phyloP scores from a whole-genome alignment of 2,888 invertebrate species.

The Deroplatys truncata region DNA sequence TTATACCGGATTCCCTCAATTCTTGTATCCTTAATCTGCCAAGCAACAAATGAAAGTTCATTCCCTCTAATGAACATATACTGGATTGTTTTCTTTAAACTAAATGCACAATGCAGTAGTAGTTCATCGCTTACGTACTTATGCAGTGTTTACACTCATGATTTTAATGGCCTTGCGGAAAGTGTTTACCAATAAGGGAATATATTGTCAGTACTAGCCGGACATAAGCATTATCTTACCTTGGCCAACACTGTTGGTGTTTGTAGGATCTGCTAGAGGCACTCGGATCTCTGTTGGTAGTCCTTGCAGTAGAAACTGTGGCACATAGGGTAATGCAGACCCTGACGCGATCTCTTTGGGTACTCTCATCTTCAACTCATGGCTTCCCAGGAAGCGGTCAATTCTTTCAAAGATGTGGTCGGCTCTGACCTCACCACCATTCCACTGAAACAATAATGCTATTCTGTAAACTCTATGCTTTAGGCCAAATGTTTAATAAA shows the following conservation, averaged over 20 bases:
- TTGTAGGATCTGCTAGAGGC: constrained; percentile 57
- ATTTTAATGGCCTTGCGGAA: too few species aligned
- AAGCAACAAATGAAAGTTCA: too few species aligned
- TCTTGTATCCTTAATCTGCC: too few species aligned
- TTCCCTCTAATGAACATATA: too few species aligned
- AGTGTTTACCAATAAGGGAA: too few species aligned
- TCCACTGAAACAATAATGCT: not conserved
- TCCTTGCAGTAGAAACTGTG: constrained; percentile 58
- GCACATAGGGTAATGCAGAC: constrained; percentile 51
- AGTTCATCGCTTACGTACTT: too few species aligned
- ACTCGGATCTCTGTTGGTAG: constrained; percentile 65
- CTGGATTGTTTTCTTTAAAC: too few species aligned
- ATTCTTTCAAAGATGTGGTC: constrained; percentile 41
- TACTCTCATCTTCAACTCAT: constrained; percentile 69
- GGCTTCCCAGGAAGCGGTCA: constrained; percentile 70
- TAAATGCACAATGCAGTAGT: too few species aligned
- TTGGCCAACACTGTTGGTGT: constrained; percentile 35
- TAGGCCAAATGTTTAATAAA: not conserved
- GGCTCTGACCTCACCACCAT: not conserved
- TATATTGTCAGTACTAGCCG: too few species aligned
- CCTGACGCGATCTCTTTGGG: constrained; percentile 59
- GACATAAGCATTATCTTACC: constrained; percentile 34
- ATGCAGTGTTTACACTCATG: too few species aligned
- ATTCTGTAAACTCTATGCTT: too few species aligned
- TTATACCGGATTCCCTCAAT: too few species aligned